phyloP scores from a whole-genome alignment of 2,888 invertebrate genomes.

The Drosophila picticornis region DNA sequence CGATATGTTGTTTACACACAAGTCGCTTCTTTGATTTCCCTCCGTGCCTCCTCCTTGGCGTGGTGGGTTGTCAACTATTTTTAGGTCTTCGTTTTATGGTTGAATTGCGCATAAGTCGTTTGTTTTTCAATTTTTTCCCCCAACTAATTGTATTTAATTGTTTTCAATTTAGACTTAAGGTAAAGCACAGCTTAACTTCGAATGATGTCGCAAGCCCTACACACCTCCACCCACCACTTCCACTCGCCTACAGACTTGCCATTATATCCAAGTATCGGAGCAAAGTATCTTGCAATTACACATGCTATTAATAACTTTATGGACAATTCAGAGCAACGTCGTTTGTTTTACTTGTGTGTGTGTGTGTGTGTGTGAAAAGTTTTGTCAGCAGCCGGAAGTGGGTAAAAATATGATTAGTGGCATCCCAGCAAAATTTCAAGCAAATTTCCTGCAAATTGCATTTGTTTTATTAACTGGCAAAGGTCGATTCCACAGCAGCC shows the following conservation, averaged over 20 bases:
- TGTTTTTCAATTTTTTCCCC: conserved; percentile 2
- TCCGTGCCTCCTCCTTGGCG: no score
- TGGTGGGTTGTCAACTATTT: no score
- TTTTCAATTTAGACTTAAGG: conserved; percentile 63
- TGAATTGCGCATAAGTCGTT: conserved; percentile 57
- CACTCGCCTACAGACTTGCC: conserved; percentile 1
- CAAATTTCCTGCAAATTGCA: conserved; percentile 54
- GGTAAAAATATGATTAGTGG: conserved; percentile 50
- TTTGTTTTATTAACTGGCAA: conserved; percentile 55
- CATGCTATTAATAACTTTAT: conserved; percentile 68
- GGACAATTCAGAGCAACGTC: conserved; percentile 46
- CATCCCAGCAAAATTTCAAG: conserved; percentile 32
- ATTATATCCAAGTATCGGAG: conserved; percentile 7
- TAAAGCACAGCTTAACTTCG: conserved; percentile 50
- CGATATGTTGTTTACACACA: no score
- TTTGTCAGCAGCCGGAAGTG: conserved; percentile 68
- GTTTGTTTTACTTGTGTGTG: not conserved
- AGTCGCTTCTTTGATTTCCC: no score
- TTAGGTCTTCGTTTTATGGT: conserved; percentile 56
- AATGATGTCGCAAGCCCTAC: conserved; percentile 19
- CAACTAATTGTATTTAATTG: conserved; percentile 74
- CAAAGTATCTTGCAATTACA: conserved; percentile 44
- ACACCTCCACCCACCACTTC: not conserved
- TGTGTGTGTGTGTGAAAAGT: conserved; percentile 62
- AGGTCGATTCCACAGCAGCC: conserved; percentile 26